These are phyloP conservation scores for Leptosomus discolor DNA, from an alignment of 2,113 vertebrate genomes.

Conservation along the genomic window DNA sequence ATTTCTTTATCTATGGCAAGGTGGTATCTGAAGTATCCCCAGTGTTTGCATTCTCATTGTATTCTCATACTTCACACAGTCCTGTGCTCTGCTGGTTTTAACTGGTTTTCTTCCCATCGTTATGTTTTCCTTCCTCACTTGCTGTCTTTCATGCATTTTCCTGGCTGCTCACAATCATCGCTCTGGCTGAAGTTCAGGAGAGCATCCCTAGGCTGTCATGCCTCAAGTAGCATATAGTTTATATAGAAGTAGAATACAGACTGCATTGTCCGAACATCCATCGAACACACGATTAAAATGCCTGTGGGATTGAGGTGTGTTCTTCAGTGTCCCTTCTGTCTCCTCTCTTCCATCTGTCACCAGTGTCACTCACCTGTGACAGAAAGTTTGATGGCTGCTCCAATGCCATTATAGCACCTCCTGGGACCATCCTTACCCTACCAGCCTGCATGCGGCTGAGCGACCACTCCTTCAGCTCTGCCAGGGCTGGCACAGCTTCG, in stretches of 20 bases:
- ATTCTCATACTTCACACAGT: background rate
- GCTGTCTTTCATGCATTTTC: background rate
- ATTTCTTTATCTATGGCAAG: background rate
- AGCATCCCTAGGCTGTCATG: background rate
- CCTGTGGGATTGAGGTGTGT: background rate
- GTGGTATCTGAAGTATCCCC: background rate
- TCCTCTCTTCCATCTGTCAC: background rate
- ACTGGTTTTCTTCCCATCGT: background rate
- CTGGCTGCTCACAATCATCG: background rate
- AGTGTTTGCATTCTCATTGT: background rate
- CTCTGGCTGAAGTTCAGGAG: background rate
- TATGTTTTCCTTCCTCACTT: background rate
- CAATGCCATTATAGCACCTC: background rate
- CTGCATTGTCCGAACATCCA: accelerated
- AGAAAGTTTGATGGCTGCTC: background rate
- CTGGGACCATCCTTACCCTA: background rate
- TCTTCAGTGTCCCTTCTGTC: background rate
- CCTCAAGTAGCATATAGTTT: no score
- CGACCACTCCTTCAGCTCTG: background rate
- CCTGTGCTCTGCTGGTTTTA: background rate
- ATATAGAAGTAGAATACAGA: accelerated
- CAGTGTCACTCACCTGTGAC: background rate
- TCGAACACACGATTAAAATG: accelerated
- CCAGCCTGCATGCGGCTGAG: background rate
- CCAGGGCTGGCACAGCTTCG: background rate